A percentile compares a stretch with the other conserved stretches of the same genome.
Conservation (phyloP, 2,113 vertebrate genomes). For the Scytalopus superciliaris region DNA sequence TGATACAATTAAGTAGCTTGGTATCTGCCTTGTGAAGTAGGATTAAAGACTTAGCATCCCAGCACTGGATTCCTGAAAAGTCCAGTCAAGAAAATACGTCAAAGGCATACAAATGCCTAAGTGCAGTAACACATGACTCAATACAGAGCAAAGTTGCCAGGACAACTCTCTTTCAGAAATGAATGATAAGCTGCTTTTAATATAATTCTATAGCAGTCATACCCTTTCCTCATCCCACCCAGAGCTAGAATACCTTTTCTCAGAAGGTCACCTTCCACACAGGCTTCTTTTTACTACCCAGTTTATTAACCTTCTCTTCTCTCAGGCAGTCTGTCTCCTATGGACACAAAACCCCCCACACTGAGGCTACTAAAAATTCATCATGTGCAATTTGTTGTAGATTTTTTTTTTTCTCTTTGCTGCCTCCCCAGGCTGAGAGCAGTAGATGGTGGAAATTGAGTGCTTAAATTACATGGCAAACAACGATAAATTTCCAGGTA, state of each 20-base stretch:
- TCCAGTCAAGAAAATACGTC: not conserved
- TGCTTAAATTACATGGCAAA: conserved; percentile 38
- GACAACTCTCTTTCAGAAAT: not conserved
- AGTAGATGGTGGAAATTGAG: not conserved
- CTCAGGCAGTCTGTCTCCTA: not conserved
- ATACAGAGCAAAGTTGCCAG: not conserved
- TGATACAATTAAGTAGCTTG: conserved; percentile 32
- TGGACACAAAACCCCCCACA: not conserved
- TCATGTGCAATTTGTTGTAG: not conserved
- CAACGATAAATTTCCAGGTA: conserved; percentile 16
- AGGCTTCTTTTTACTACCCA: not conserved
- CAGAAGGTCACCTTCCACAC: conserved; percentile 18
- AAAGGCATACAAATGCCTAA: not conserved
- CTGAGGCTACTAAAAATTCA: conserved; percentile 19
- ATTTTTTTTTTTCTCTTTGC: not conserved
- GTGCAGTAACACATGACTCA: not conserved
- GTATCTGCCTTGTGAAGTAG: not conserved
- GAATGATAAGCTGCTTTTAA: conserved; percentile 27
- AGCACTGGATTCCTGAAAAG: conserved; percentile 19
- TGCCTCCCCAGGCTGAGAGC: not conserved
- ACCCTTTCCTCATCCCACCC: not conserved
- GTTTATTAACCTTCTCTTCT: conserved; percentile 4
- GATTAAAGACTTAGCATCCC: conserved; percentile 26
- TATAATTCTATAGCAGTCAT: not conserved
- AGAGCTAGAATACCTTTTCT: conserved; percentile 16